phyloP scores from a whole-genome alignment of 2,888 invertebrate genomes.

The Idaea aversata region DNA sequence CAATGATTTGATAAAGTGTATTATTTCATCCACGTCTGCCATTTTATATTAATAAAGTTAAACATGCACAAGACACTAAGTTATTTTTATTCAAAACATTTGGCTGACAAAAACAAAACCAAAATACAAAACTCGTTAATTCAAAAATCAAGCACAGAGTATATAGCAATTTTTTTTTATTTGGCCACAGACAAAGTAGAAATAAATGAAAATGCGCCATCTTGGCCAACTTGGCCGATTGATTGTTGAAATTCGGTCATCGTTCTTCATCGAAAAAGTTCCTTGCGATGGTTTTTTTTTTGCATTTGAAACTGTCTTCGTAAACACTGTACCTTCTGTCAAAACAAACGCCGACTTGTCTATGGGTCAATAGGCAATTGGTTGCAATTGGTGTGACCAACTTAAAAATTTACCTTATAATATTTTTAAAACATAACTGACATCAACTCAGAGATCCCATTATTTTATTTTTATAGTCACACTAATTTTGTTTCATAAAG shows the following conservation, averaged over 20 bases:
- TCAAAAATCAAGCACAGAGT: background rate
- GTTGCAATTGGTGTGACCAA: background rate
- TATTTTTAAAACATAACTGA: background rate
- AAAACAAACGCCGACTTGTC: slow-evolving; percentile 2
- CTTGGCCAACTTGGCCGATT: no score
- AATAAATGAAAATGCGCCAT: no score
- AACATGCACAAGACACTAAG: background rate
- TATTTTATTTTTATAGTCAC: no score
- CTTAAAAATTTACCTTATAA: background rate
- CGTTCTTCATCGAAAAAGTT: no score
- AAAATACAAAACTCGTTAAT: slow-evolving; percentile 3
- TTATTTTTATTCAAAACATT: background rate
- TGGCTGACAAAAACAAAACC: slow-evolving; percentile 3
- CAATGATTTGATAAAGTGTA: slow-evolving; percentile 64
- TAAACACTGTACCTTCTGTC: background rate
- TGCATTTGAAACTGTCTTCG: background rate
- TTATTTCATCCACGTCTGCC: slow-evolving; percentile 66
- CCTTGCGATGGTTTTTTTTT: no score
- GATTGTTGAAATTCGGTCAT: no score
- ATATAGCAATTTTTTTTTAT: background rate
- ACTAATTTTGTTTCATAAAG: no score
- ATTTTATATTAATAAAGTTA: slow-evolving; percentile 32
- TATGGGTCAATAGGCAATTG: background rate
- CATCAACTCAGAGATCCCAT: background rate
- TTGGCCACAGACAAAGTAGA: no score